Conservation (phyloP, 2,113 vertebrate genomes). For the Sterrhoptilus dennistouni region DNA sequence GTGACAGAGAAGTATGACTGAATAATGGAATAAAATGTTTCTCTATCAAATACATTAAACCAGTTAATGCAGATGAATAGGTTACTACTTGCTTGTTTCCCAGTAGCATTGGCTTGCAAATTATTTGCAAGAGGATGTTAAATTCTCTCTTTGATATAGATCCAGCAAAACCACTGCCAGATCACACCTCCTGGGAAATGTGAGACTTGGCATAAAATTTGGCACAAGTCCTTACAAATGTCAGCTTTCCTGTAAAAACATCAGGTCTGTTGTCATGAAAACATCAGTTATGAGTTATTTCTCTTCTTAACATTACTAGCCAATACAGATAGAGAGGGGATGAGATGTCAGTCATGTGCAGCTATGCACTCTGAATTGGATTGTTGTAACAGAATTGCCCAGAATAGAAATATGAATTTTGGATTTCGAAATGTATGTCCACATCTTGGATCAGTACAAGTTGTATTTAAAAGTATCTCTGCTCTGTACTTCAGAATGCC, state of each 20-base stretch:
- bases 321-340: constrained; percentile 11
- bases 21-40: background rate
- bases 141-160: background rate
- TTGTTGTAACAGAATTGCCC: background rate
- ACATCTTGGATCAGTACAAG: background rate
- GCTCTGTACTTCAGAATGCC: background rate
- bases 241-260: constrained; percentile 22
- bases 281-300: constrained; percentile 44
- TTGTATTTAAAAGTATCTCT: background rate
- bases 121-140: background rate
- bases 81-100: background rate
- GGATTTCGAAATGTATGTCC: background rate
- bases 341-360: constrained; percentile 6
- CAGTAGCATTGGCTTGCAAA: background rate
- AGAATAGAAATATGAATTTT: background rate
- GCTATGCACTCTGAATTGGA: background rate
- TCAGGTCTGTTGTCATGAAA: constrained; percentile 17
- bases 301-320: constrained; percentile 34
- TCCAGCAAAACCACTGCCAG: background rate
- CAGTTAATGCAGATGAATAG: background rate
- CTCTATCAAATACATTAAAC: background rate
- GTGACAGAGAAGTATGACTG: background rate
- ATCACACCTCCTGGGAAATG: background rate
- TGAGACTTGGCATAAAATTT: constrained; percentile 13
- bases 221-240: background rate